Conservation (phyloP, 1,140 invertebrate genomes). For the Diprion similis region DNA sequence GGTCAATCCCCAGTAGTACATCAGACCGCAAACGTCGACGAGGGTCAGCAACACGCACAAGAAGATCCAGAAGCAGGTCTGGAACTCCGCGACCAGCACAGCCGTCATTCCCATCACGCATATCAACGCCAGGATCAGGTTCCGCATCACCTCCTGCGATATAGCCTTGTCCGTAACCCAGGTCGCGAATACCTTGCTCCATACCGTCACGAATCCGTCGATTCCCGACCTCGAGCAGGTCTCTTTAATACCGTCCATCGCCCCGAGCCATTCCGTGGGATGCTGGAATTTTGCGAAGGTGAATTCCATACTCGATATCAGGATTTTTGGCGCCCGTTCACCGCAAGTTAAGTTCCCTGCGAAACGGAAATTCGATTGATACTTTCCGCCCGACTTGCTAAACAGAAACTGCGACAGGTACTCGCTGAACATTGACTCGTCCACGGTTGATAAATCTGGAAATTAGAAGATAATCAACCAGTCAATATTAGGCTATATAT, state of each 20-base stretch:
- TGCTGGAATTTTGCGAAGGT: slow-evolving; percentile 66
- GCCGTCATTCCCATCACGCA: slow-evolving; percentile 84
- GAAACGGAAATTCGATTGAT: slow-evolving; percentile 74
- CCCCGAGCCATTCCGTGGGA: slow-evolving; percentile 74
- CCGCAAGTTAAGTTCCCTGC: slow-evolving; percentile 68
- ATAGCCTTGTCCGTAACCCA: slow-evolving; percentile 85
- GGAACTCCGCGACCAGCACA: slow-evolving; percentile 80
- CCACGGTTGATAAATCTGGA: slow-evolving; percentile 35
- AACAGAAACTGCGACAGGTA: slow-evolving; percentile 76
- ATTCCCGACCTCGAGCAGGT: slow-evolving; percentile 64
- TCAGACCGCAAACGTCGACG: slow-evolving; percentile 82
- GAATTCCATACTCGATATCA: slow-evolving; percentile 68
- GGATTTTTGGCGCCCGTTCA: slow-evolving; percentile 61
- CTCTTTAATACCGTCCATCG: slow-evolving; percentile 71
- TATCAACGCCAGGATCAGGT: slow-evolving; percentile 78
- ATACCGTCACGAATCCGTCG: slow-evolving; percentile 68
- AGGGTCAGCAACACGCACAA: slow-evolving; percentile 79
- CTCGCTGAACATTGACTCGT: slow-evolving; percentile 63
- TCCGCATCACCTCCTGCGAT: slow-evolving; percentile 77
- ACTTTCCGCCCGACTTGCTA: slow-evolving; percentile 72
- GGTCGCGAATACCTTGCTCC: slow-evolving; percentile 74
- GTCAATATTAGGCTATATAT: slow-evolving; percentile 51
- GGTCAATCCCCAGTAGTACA: slow-evolving; percentile 84
- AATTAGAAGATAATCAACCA: slow-evolving; percentile 56
- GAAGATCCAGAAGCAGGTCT: slow-evolving; percentile 81